Conservation (phyloP, 2,888 invertebrate species). For the Rhorus exstirpatorius region DNA sequence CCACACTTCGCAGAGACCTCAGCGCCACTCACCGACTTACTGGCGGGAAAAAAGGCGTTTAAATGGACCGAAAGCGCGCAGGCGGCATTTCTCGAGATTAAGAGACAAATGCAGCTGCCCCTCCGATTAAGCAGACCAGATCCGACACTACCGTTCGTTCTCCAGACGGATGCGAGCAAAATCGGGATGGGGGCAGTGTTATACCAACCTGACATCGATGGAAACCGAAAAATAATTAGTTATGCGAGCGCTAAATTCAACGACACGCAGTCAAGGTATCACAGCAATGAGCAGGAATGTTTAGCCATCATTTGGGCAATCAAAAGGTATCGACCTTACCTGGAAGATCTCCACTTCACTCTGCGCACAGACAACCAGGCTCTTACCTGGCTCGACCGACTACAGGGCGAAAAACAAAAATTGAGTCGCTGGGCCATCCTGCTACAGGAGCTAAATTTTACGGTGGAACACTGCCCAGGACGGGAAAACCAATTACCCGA, state of each 20-base stretch:
- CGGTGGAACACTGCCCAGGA: background rate
- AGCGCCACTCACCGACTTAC: background rate
- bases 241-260: background rate
- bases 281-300: background rate
- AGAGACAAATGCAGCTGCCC: background rate
- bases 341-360: background rate
- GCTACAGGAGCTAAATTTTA: background rate
- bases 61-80: background rate
- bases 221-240: no score
- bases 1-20: background rate
- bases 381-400: background rate
- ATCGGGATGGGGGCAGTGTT: background rate
- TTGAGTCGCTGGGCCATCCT: background rate
- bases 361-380: background rate
- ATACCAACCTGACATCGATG: no score
- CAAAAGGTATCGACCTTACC: background rate
- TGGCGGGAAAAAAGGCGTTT: background rate
- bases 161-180: background rate
- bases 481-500: background rate
- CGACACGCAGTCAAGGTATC: background rate
- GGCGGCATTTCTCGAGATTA: background rate
- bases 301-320: slow-evolving; percentile 11
- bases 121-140: background rate
- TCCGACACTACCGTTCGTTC: background rate
- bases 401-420: slow-evolving; percentile 15